A percentile compares a stretch with the other conserved stretches of the same genome.
phyloP scores from a whole-genome alignment of 2,113 vertebrate genomes.

The Carollia perspicillata region DNA sequence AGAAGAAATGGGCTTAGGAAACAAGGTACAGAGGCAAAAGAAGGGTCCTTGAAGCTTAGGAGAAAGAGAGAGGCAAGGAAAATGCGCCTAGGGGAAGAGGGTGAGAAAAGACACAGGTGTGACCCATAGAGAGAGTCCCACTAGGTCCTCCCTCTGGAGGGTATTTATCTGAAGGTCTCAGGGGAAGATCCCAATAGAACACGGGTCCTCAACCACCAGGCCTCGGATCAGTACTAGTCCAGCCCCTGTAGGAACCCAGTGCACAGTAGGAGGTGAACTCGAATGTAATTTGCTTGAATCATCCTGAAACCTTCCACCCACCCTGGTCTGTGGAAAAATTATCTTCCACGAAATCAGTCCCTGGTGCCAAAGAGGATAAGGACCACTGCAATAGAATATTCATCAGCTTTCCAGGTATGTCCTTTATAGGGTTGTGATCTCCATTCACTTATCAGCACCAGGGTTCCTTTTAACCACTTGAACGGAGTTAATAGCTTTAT shows the following conservation, averaged over 20 bases:
- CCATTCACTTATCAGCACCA: not conserved
- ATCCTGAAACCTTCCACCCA: too few relatives aligned
- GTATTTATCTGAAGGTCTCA: not conserved
- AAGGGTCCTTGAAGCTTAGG: not conserved
- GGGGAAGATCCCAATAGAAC: not conserved
- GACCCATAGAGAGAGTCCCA: not conserved
- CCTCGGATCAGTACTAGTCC: too few relatives aligned
- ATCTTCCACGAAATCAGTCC: too few relatives aligned
- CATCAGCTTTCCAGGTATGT: not conserved
- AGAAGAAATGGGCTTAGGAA: not conserved
- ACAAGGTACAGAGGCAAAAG: not conserved
- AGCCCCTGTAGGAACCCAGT: too few relatives aligned
- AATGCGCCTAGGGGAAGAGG: not conserved
- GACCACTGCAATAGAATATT: not conserved
- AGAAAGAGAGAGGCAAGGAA: not conserved
- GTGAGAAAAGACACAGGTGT: not conserved
- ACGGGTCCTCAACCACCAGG: too few relatives aligned
- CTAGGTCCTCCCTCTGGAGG: not conserved
- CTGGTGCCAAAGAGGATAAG: too few relatives aligned
- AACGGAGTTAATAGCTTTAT: not conserved
- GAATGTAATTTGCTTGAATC: too few relatives aligned
- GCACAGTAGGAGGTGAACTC: too few relatives aligned
- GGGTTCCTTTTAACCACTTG: not conserved
- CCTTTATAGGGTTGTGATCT: not conserved
- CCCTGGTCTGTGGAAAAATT: too few relatives aligned